Evolutionary conservation across 1,140 invertebrate genomes (phyloP).

Genomic region (Drosophila nannoptera): DNA sequence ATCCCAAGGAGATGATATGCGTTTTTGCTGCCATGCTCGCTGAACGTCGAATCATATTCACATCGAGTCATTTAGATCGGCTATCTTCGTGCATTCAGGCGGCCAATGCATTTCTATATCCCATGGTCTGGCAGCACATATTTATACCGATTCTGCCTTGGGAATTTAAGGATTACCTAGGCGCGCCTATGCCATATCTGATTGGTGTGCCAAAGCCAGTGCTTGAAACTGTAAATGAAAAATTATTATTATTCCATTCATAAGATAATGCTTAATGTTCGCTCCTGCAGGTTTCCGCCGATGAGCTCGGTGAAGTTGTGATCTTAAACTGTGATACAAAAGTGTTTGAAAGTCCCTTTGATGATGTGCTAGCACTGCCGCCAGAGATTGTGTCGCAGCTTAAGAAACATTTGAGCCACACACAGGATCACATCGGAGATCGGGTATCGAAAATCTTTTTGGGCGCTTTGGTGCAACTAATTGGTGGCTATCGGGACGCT

Average conservation of each 20-base stretch:
- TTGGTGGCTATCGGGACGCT: conserved; percentile 95
- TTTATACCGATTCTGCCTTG: conserved; percentile 96
- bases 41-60: conserved; percentile 94
- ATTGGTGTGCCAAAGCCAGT: conserved; percentile 93
- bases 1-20: conserved; percentile 94
- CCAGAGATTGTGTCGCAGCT: conserved; percentile 86
- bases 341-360: conserved; percentile 90
- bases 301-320: conserved; percentile 94
- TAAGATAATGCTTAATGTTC: conserved; percentile 2
- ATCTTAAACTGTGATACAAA: conserved; percentile 94
- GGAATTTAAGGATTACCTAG: conserved; percentile 92
- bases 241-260: not conserved
- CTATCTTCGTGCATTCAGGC: conserved; percentile 96
- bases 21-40: conserved; percentile 96
- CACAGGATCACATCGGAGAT: conserved; percentile 86
- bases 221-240: conserved; percentile 81
- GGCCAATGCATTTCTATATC: conserved; percentile 94
- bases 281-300: conserved; percentile 81
- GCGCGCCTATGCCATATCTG: conserved; percentile 96
- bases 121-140: conserved; percentile 99
- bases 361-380: conserved; percentile 92
- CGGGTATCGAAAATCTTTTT: conserved; percentile 94
- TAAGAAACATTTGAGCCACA: conserved; percentile 83
- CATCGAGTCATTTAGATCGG: conserved; percentile 90
- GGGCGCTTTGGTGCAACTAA: conserved; percentile 92